A percentile compares a stretch with the other conserved stretches of the same genome.
Conservation (phyloP, 2,888 invertebrate genomes). For the Pseudoips prasinana region DNA sequence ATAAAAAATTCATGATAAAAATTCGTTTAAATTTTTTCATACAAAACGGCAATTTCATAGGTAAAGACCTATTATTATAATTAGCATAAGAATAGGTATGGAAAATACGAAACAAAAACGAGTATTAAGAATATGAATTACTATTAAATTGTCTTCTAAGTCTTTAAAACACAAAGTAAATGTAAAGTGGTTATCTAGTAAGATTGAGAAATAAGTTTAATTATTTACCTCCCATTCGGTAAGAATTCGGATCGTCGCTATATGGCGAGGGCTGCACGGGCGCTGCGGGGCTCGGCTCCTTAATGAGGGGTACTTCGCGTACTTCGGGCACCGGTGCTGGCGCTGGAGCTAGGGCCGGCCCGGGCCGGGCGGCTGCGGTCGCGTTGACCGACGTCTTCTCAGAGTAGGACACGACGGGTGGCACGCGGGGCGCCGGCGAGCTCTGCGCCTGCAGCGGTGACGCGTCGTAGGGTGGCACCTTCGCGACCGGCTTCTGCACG, state of each 20-base stretch:
- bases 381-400: conserved; percentile 25
- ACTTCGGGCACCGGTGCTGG: conserved; percentile 33
- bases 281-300: conserved; percentile 57
- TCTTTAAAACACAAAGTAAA: too few relatives aligned
- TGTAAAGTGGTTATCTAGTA: too few relatives aligned
- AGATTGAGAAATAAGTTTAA: too few relatives aligned
- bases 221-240: conserved; percentile 87
- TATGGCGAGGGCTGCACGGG: conserved; percentile 73
- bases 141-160: too few relatives aligned
- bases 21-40: too few relatives aligned
- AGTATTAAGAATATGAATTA: too few relatives aligned
- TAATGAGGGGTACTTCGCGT: conserved; percentile 39
- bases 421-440: conserved; percentile 34
- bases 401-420: conserved; percentile 14
- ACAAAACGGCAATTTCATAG: too few relatives aligned
- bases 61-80: too few relatives aligned
- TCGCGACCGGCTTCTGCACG: conserved; percentile 82
- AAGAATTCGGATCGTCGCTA: conserved; percentile 85
- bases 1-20: too few relatives aligned
- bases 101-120: too few relatives aligned
- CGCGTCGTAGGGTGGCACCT: conserved; percentile 82
- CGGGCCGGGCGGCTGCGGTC: conserved; percentile 23
- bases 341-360: neutral
- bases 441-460: conserved; percentile 62
- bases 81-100: too few relatives aligned